Base-by-base conservation (phyloP, 2,797 vertebrate genomes). In the Tapera naevia region DNA sequence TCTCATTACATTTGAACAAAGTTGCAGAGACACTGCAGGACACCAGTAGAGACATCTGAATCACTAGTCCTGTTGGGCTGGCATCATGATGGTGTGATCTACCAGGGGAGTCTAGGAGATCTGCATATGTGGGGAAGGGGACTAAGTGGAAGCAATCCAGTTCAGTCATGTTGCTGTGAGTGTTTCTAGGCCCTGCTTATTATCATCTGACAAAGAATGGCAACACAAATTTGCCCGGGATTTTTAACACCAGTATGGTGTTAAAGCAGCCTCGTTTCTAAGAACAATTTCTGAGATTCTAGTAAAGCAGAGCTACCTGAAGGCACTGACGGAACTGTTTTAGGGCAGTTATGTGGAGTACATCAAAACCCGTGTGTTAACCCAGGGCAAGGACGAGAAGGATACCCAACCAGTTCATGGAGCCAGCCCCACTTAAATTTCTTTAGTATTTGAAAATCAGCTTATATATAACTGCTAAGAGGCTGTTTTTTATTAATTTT, bases 1-100 rank as follows among this genome's bases (percentile, higher is more conserved):
- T 97, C 95, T 97, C 92, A 90, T 96, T 96, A 95, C 17, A 23
- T 96, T 96, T 96, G 88, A 96, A 94, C 94, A 93, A 97, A 94
- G 90, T 94, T 97, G 94, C 69, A 92, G 91, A 95, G 71, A 88
- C 96, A 74, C 95, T 96, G 88, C 96, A 95, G 93, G 95, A 93
- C 86, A 92, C 74, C 94, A 95, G 51, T 57, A 91, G 90, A 94
- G 95, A 97, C 74, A 95, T 89, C 65, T 92, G 91, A 98, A 95
- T 95, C 96, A 70, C 91, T 84, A 93, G 24, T 86, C 74, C 86
- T 92, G 62, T 94, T 69, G 86, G 91, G 93, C 94, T 94, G 93
- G 79, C 65, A 97, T 54, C 75, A 79, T 67, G 69, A 91, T 66
- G 57, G 51, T 75, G 69, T 93, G 80, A 94, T 96, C 72, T 32